Conservation (phyloP, 2,888 invertebrate genomes). For the Zele albiditarsus region DNA sequence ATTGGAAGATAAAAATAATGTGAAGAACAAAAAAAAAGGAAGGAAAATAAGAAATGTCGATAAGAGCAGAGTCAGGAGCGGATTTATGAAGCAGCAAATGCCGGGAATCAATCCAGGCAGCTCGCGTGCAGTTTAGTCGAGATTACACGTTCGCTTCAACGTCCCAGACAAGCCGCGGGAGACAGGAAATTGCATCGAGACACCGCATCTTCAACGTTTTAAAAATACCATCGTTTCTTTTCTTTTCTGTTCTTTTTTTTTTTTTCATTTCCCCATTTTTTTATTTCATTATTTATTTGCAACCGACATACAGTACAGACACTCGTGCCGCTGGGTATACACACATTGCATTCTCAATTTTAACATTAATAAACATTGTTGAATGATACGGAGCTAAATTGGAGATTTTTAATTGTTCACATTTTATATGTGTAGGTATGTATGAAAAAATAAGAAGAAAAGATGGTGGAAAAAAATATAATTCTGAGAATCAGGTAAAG, state of each 20-base stretch:
- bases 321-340: constrained; percentile 2
- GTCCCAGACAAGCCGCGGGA: constrained; percentile 46
- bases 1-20: constrained; percentile 41
- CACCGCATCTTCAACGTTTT: constrained; percentile 37
- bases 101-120: constrained; percentile 66
- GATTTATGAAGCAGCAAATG: constrained; percentile 65
- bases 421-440: neutral
- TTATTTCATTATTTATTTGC: neutral
- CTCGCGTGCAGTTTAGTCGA: constrained; percentile 59
- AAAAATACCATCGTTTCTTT: constrained; percentile 29
- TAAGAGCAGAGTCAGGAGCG: constrained; percentile 44
- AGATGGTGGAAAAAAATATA: constrained; percentile 31
- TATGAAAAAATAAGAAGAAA: neutral
- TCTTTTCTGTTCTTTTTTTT: constrained; percentile 23
- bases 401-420: neutral
- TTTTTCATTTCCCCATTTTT: constrained; percentile 13
- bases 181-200: constrained; percentile 39
- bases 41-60: constrained; percentile 40
- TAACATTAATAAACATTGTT: neutral
- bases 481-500: constrained; percentile 41
- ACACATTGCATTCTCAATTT: constrained; percentile 10
- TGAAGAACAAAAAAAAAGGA: constrained; percentile 39
- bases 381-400: neutral
- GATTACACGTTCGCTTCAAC: constrained; percentile 63
- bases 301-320: neutral